Percentiles rank a stretch among this genome's conserved stretches.
These are phyloP conservation scores for Cataglyphis hispanica DNA, from an alignment of 1,140 invertebrate genomes.

Conservation along the genomic window DNA sequence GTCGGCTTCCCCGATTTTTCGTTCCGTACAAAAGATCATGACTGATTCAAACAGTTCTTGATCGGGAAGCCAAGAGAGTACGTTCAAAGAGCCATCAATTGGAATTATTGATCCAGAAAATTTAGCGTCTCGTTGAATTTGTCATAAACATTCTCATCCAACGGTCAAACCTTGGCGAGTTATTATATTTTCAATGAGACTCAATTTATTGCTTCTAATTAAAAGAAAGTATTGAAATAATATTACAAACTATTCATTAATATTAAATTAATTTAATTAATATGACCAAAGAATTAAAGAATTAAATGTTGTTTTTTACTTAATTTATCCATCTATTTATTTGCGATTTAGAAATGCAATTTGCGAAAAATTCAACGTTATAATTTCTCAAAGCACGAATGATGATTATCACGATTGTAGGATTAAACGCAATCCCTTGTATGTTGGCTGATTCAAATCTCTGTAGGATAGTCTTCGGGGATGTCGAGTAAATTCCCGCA, in stretches of 20 bases:
- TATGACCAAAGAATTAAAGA: neutral
- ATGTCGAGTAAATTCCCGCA: neutral
- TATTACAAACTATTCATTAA: neutral
- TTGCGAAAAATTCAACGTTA: neutral
- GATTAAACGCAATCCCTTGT: conserved; percentile 14
- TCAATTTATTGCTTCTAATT: neutral
- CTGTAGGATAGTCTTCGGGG: neutral
- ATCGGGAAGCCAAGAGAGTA: neutral
- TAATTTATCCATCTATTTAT: neutral
- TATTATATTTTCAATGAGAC: neutral
- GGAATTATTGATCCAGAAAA: neutral
- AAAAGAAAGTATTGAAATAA: neutral
- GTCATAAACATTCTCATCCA: conserved; percentile 4
- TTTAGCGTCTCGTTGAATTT: neutral
- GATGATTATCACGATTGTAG: conserved; percentile 3
- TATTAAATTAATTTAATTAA: conserved; percentile 8
- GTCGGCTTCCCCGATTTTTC: neutral
- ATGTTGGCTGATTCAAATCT: neutral
- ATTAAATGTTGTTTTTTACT: neutral
- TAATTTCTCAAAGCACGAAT: neutral
- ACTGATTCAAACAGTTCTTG: neutral
- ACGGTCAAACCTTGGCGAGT: neutral
- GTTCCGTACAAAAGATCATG: conserved; percentile 23
- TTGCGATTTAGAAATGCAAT: neutral
- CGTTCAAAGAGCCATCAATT: neutral